Percentiles rank a stretch among this genome's conserved stretches.
Evolutionary conservation across 2,797 vertebrate genomes (phyloP).

Genomic region (Thripadectes ignobilis): DNA sequence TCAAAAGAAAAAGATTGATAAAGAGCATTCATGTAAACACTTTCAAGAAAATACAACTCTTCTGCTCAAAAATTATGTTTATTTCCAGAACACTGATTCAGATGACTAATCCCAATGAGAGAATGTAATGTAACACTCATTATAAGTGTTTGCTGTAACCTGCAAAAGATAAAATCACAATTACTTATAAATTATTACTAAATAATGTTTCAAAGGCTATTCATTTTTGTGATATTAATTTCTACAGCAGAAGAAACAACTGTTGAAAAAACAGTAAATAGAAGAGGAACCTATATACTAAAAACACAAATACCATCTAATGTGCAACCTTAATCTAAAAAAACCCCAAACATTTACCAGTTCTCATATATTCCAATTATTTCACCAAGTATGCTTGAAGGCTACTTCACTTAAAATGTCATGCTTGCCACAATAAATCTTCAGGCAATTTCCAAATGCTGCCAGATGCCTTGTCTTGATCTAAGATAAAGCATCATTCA

Average conservation of each 20-base stretch:
- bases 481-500: conserved; percentile 62
- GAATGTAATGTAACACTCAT: not conserved
- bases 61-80: not conserved
- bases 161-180: not conserved
- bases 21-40: not conserved
- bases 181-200: not conserved
- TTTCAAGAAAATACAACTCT: not conserved
- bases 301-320: not conserved
- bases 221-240: not conserved
- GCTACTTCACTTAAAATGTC: not conserved
- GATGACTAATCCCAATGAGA: not conserved
- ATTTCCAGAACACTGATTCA: not conserved
- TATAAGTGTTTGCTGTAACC: not conserved
- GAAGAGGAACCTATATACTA: not conserved
- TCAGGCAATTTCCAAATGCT: conserved; percentile 5
- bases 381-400: not conserved
- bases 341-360: not conserved
- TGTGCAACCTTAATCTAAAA: not conserved
- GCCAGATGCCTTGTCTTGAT: conserved; percentile 50
- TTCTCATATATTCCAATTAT: not conserved
- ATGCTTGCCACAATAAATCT: not conserved
- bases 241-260: not conserved
- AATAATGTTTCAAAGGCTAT: not conserved
- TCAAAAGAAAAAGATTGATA: not conserved
- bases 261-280: not conserved